Percentiles rank a stretch among this genome's conserved stretches.
Evolutionary conservation across 2,113 vertebrate genomes (phyloP).

Genomic region (Scytalopus superciliaris): DNA sequence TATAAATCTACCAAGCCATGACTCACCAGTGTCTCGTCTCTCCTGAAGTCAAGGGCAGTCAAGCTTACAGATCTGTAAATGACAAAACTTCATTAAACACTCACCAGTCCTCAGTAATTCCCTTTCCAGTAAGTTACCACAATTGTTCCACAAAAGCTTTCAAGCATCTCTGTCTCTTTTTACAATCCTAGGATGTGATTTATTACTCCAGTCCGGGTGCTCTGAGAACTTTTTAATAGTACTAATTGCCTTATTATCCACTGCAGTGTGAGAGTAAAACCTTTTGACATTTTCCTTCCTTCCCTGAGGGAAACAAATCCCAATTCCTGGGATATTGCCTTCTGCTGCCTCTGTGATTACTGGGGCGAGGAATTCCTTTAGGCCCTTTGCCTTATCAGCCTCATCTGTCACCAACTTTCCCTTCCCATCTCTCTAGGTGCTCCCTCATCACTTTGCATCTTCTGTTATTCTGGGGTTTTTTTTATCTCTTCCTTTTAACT

Average conservation of each 20-base stretch:
- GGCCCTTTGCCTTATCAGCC: conserved; percentile 28
- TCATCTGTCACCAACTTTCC: conserved; percentile 59
- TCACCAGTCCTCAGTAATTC: not conserved
- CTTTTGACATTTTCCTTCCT: conserved; percentile 62
- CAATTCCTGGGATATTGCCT: conserved; percentile 48
- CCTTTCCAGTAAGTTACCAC: not conserved
- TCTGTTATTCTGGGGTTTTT: not conserved
- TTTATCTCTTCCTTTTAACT: not conserved
- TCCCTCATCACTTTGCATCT: conserved; percentile 8
- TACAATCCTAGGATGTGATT: conserved; percentile 4
- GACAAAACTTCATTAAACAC: not conserved
- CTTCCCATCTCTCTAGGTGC: not conserved
- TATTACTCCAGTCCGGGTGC: not conserved
- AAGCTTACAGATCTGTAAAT: not conserved
- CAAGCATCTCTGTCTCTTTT: not conserved
- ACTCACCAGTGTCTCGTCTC: not conserved
- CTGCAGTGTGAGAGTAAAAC: conserved; percentile 35
- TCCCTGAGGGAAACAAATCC: conserved; percentile 52
- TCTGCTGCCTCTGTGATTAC: conserved; percentile 59
- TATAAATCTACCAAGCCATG: not conserved
- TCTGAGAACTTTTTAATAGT: conserved; percentile 35
- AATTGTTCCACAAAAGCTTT: not conserved
- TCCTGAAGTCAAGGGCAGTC: conserved; percentile 3
- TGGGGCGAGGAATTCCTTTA: conserved; percentile 54
- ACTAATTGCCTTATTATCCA: conserved; percentile 61